Evolutionary conservation across 2,797 vertebrate species (phyloP).

Genomic region (Acanthornis magna): DNA sequence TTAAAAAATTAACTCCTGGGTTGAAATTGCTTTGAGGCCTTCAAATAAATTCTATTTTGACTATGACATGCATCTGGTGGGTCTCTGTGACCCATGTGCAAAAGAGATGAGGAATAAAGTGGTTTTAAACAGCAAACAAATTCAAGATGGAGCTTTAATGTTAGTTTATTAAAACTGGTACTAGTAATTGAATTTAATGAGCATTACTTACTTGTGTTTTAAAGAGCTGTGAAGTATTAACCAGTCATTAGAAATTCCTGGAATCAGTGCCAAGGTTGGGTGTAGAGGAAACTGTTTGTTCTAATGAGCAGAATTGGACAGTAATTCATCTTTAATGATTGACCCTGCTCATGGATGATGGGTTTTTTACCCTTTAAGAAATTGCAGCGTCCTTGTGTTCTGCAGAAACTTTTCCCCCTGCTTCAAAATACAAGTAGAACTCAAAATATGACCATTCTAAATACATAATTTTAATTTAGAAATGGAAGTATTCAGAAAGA

Average conservation of each 20-base stretch:
- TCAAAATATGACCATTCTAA: neutral
- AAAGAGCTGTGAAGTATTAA: neutral
- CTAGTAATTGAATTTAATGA: neutral
- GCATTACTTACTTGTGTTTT: neutral
- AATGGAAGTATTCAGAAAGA: neutral
- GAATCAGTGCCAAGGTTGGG: neutral
- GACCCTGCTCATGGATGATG: neutral
- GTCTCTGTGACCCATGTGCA: neutral
- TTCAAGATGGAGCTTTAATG: neutral
- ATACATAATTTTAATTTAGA: neutral
- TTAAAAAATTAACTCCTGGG: neutral
- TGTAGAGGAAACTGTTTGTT: neutral
- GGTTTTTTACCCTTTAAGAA: neutral
- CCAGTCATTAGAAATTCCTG: neutral
- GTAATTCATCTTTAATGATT: neutral
- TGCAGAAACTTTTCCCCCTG: neutral
- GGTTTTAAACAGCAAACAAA: neutral
- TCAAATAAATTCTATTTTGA: neutral
- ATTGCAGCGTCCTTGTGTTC: neutral
- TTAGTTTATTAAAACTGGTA: neutral
- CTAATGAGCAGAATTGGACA: neutral
- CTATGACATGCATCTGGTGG: neutral
- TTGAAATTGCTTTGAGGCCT: neutral
- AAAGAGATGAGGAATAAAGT: neutral
- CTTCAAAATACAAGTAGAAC: neutral